These are phyloP conservation scores for Numida meleagris DNA, from an alignment of 2,113 vertebrate species.

Conservation along the genomic window DNA sequence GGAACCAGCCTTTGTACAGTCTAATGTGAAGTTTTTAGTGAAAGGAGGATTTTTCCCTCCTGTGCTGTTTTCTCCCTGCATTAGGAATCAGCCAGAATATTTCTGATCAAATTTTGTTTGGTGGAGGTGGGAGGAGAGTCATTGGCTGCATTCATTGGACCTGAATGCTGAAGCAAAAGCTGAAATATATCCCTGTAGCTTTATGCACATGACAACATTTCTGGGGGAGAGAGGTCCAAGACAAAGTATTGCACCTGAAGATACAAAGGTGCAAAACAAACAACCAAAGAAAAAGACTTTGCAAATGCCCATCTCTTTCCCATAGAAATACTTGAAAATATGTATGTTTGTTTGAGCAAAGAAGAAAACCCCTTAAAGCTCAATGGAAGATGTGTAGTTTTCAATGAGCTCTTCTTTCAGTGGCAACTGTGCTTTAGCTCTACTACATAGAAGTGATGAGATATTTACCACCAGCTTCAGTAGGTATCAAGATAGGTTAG, in stretches of 20 bases:
- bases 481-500: neutral
- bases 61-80: neutral
- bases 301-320: neutral
- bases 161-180: neutral
- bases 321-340: neutral
- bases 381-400: neutral
- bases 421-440: neutral
- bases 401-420: neutral
- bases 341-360: neutral
- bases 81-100: neutral
- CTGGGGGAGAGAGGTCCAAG: neutral
- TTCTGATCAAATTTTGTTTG: neutral
- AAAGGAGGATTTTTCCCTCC: neutral
- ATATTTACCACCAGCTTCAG: neutral
- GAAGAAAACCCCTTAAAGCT: neutral
- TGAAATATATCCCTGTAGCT: neutral
- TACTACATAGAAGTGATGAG: neutral
- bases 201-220: neutral
- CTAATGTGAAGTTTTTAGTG: neutral
- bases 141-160: neutral
- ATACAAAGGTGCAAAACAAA: neutral
- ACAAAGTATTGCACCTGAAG: neutral
- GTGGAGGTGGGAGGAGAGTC: neutral
- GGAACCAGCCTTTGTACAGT: neutral
- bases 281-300: neutral